phyloP scores from a whole-genome alignment of 1,140 invertebrate genomes.

The Drosophila nasuta region DNA sequence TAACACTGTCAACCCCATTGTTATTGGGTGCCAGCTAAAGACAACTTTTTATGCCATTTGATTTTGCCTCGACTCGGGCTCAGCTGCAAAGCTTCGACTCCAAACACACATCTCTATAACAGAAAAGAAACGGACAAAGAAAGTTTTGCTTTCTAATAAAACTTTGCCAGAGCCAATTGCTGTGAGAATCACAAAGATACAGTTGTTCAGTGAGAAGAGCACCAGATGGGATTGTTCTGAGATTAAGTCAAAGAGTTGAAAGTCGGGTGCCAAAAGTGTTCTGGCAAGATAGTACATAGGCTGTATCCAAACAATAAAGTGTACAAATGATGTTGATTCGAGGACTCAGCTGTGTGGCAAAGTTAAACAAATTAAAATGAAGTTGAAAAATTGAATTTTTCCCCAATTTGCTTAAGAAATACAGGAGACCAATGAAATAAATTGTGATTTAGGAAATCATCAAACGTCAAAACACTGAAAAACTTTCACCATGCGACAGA shows the following conservation, averaged over 20 bases:
- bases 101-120: conserved; percentile 12
- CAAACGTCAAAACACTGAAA: too few relatives aligned
- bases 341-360: conserved; percentile 7
- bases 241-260: conserved; percentile 35
- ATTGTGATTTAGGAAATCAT: too few relatives aligned
- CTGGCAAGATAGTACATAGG: not conserved
- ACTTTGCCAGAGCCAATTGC: conserved; percentile 66
- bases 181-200: conserved; percentile 60
- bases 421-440: too few relatives aligned
- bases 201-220: conserved; percentile 44
- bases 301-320: not conserved
- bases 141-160: conserved; percentile 79
- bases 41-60: conserved; percentile 73
- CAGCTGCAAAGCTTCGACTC: conserved; percentile 57
- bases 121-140: conserved; percentile 62
- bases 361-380: conserved; percentile 2
- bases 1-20: conserved; percentile 52
- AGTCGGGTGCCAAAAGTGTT: not conserved
- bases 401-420: not conserved
- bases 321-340: conserved; percentile 17
- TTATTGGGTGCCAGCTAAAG: conserved; percentile 56
- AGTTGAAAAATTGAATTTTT: not conserved
- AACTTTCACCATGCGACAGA: too few relatives aligned
- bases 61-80: conserved; percentile 59
- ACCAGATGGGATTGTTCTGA: conserved; percentile 48